These are phyloP conservation scores for Rosalia funebris DNA, from an alignment of 2,888 invertebrate genomes.

Conservation along the genomic window DNA sequence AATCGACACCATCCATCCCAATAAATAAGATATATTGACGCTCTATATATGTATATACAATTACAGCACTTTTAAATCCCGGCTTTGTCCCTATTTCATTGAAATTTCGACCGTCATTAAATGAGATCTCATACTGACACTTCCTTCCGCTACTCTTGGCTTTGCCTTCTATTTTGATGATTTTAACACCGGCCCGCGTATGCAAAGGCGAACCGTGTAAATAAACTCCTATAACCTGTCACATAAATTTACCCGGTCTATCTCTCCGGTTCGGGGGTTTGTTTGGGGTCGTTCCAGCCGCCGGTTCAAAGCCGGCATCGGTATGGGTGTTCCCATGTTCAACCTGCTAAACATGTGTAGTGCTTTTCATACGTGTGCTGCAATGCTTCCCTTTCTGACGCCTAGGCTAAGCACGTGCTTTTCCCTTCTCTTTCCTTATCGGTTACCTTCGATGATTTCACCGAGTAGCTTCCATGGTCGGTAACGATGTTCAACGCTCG, in stretches of 20 bases:
- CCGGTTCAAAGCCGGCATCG: slow-evolving; percentile 33
- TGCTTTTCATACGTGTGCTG: too few species aligned
- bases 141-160: background rate
- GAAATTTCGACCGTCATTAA: too few species aligned
- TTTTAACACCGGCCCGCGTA: slow-evolving; percentile 5
- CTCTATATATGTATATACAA: too few species aligned
- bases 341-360: slow-evolving; percentile 40
- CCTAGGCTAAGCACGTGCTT: slow-evolving; percentile 18
- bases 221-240: slow-evolving; percentile 14
- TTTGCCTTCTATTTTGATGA: slow-evolving; percentile 15
- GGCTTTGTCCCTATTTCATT: too few species aligned
- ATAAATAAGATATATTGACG: too few species aligned
- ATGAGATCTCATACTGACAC: too few species aligned
- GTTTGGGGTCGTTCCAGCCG: slow-evolving; percentile 21
- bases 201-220: slow-evolving; percentile 6
- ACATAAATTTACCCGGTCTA: slow-evolving; percentile 11
- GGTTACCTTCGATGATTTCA: background rate
- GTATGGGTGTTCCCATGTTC: slow-evolving; percentile 39
- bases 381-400: slow-evolving; percentile 31
- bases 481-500: slow-evolving; percentile 19
- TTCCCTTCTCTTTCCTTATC: slow-evolving; percentile 13
- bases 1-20: too few species aligned
- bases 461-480: slow-evolving; percentile 23
- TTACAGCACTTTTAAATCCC: too few species aligned
- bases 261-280: background rate